These are phyloP conservation scores for Zeugodacus cucurbitae DNA, from an alignment of 1,140 invertebrate species.

Conservation along the genomic window DNA sequence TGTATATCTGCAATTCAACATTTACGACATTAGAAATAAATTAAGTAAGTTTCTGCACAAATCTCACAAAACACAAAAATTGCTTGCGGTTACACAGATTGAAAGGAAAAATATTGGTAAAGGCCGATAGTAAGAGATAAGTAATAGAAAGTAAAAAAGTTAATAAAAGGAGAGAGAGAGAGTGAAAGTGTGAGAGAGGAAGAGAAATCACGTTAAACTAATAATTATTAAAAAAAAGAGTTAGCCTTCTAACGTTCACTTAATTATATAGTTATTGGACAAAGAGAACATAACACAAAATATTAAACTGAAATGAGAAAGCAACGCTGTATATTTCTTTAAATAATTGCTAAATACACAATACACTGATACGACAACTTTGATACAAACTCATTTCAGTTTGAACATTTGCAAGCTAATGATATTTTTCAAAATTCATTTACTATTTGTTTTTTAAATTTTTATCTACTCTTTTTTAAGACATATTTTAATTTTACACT, in stretches of 20 bases:
- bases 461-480: background rate
- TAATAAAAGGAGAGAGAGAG: too few relatives aligned
- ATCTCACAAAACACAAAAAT: background rate
- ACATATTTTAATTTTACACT: background rate
- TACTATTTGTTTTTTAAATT: background rate
- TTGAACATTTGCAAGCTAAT: background rate
- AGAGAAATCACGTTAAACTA: background rate
- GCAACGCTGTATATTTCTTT: background rate
- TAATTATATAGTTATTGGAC: background rate
- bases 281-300: background rate
- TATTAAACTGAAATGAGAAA: background rate
- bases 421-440: background rate
- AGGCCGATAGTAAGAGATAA: background rate
- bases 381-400: background rate
- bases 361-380: background rate
- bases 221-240: background rate
- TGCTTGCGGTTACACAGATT: background rate
- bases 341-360: background rate
- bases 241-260: background rate
- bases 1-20: background rate
- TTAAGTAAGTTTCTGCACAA: background rate
- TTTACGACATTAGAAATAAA: conserved; percentile 7
- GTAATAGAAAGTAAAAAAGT: background rate
- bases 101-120: background rate
- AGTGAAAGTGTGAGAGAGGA: too few relatives aligned